Conservation (phyloP, 2,888 invertebrate species). For the Schizotus pectinicornis region DNA sequence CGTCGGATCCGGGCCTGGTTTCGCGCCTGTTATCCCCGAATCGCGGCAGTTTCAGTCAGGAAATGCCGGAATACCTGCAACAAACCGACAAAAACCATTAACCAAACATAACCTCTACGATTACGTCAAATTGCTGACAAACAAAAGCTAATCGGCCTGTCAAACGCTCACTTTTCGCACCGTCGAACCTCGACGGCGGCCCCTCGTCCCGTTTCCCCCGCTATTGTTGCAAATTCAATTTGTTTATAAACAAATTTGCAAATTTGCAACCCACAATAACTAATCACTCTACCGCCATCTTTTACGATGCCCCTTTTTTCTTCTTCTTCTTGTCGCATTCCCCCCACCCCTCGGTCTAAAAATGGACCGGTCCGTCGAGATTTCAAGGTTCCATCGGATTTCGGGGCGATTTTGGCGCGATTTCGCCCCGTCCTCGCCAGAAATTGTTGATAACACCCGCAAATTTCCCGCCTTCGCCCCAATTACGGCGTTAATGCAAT, state of each 20-base stretch:
- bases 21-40: not conserved
- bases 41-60: slow-evolving; percentile 25
- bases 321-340: slow-evolving; percentile 43
- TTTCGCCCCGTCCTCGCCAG: not conserved
- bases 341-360: slow-evolving; percentile 43
- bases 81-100: slow-evolving; percentile 47
- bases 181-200: slow-evolving; percentile 1
- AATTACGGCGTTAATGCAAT: slow-evolving; percentile 28
- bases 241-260: slow-evolving; percentile 57
- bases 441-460: too few species aligned
- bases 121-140: slow-evolving; percentile 38
- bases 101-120: slow-evolving; percentile 52
- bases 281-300: slow-evolving; percentile 58
- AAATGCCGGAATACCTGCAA: slow-evolving; percentile 42
- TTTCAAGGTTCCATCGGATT: slow-evolving; percentile 30
- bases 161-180: slow-evolving; percentile 23
- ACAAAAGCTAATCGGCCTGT: slow-evolving; percentile 8
- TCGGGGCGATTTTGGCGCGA: not conserved
- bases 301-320: slow-evolving; percentile 54
- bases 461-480: slow-evolving; percentile 25
- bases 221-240: slow-evolving; percentile 25
- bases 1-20: slow-evolving; percentile 1
- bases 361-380: slow-evolving; percentile 51
- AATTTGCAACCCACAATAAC: slow-evolving; percentile 55
- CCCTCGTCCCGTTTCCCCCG: slow-evolving; percentile 5